These are phyloP conservation scores for Macrosteles quadrilineatus DNA, from an alignment of 1,140 invertebrate genomes.

Conservation along the genomic window DNA sequence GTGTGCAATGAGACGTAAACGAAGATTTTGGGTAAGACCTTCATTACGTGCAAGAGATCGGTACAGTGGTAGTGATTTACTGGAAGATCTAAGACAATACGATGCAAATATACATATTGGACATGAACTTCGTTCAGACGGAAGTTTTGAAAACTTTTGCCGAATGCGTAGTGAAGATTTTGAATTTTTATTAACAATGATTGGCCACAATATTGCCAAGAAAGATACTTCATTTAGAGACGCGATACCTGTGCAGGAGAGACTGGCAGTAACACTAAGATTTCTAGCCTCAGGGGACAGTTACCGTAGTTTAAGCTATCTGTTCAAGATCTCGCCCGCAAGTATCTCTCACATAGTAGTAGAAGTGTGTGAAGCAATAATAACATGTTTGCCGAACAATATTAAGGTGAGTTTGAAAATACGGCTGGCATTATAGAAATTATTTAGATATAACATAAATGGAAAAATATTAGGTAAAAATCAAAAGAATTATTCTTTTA, in stretches of 20 bases:
- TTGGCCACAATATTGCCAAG: constrained; percentile 42
- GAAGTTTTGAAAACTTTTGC: neutral
- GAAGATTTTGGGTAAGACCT: too few species aligned
- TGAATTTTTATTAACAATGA: constrained; percentile 7
- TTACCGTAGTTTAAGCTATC: neutral
- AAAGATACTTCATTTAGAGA: constrained; percentile 43
- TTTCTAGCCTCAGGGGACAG: constrained; percentile 34
- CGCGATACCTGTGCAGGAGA: constrained; percentile 41
- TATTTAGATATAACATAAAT: too few species aligned
- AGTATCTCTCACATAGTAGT: constrained; percentile 39
- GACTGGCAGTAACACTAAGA: constrained; percentile 43
- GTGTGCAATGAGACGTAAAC: too few species aligned
- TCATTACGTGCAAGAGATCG: too few species aligned
- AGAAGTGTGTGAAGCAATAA: constrained; percentile 39
- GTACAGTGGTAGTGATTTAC: constrained; percentile 26
- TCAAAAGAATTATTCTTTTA: neutral
- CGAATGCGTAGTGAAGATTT: neutral
- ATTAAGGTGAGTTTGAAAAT: too few species aligned
- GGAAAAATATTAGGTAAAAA: too few species aligned
- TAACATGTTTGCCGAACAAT: constrained; percentile 16
- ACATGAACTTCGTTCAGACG: too few species aligned
- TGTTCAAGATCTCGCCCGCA: constrained; percentile 34
- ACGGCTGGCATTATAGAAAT: constrained; percentile 31
- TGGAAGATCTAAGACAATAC: too few species aligned
- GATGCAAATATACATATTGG: too few species aligned